Conservation (phyloP, 2,888 invertebrate species). For the Xanthia togata region DNA sequence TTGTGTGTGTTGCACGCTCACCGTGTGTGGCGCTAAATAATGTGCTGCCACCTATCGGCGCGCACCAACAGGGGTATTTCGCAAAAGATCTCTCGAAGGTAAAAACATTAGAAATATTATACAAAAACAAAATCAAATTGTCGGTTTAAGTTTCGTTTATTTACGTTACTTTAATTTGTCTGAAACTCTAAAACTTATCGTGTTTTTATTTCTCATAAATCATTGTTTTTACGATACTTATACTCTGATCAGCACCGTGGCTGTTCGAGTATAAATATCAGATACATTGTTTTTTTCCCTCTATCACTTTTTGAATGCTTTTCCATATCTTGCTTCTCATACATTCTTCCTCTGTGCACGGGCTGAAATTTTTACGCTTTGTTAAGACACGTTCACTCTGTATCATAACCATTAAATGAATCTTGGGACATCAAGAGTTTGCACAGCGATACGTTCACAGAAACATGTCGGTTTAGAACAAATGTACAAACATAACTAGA, state of each 20-base stretch:
- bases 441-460: slow-evolving; percentile 86
- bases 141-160: slow-evolving; percentile 84
- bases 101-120: slow-evolving; percentile 91
- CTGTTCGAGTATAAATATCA: slow-evolving; percentile 82
- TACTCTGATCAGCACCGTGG: slow-evolving; percentile 73
- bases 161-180: slow-evolving; percentile 80
- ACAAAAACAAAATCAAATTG: slow-evolving; percentile 79
- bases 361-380: slow-evolving; percentile 88
- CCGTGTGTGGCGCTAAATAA: slow-evolving; percentile 89
- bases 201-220: slow-evolving; percentile 79
- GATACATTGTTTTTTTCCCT: slow-evolving; percentile 81
- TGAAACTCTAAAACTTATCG: slow-evolving; percentile 74
- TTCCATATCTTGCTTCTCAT: slow-evolving; percentile 89
- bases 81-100: slow-evolving; percentile 99
- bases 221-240: slow-evolving; percentile 83
- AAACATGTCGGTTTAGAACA: slow-evolving; percentile 79
- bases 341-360: slow-evolving; percentile 89
- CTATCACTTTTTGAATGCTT: slow-evolving; percentile 88
- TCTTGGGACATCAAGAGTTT: slow-evolving; percentile 82
- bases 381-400: slow-evolving; percentile 86
- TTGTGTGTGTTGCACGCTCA: slow-evolving; percentile 91
- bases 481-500: slow-evolving; percentile 73
- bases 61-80: slow-evolving; percentile 95
- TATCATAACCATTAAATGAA: slow-evolving; percentile 84
- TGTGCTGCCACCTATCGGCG: slow-evolving; percentile 89